phyloP scores from a whole-genome alignment of 30 jellyfish, hydroid and myxozoan species.

The Calvadosia cruxmelitensis region DNA sequence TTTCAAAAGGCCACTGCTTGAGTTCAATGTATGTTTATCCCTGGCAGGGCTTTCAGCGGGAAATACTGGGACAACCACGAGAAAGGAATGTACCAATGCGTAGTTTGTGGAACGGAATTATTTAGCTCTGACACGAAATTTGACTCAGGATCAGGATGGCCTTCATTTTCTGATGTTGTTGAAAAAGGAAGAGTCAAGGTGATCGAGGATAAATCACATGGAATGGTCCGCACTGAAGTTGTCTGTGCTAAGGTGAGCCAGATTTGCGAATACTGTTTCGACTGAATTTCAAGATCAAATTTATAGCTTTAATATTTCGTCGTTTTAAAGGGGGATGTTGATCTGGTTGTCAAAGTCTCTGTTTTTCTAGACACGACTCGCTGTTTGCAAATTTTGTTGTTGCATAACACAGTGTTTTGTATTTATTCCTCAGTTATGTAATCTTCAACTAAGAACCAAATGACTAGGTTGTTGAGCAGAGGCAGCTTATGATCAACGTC shows the following conservation, averaged over 20 bases:
- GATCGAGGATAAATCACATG: conserved; percentile 52
- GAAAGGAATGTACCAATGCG: conserved; percentile 74
- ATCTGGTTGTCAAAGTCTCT: no score
- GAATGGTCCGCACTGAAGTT: conserved; percentile 79
- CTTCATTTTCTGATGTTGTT: conserved; percentile 72
- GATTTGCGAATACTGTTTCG: no score
- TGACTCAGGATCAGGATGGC: conserved; percentile 99
- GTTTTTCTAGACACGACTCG: no score
- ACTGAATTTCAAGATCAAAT: no score
- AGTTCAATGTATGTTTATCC: background rate
- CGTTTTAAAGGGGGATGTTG: no score
- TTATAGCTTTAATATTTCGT: no score
- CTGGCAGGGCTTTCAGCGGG: conserved; percentile 70
- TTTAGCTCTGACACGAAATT: conserved; percentile 61
- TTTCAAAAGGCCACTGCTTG: background rate
- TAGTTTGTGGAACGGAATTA: conserved; percentile 79
- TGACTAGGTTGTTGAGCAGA: no score
- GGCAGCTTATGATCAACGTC: no score
- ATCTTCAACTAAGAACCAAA: no score
- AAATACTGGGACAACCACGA: conserved; percentile 62
- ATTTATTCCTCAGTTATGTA: no score
- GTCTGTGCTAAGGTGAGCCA: conserved; percentile 60
- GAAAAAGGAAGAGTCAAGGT: conserved; percentile 47
- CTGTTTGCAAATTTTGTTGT: no score
- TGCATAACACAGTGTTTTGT: no score